Conservation (phyloP, 1,140 invertebrate genomes). For the Drosophila azteca region DNA sequence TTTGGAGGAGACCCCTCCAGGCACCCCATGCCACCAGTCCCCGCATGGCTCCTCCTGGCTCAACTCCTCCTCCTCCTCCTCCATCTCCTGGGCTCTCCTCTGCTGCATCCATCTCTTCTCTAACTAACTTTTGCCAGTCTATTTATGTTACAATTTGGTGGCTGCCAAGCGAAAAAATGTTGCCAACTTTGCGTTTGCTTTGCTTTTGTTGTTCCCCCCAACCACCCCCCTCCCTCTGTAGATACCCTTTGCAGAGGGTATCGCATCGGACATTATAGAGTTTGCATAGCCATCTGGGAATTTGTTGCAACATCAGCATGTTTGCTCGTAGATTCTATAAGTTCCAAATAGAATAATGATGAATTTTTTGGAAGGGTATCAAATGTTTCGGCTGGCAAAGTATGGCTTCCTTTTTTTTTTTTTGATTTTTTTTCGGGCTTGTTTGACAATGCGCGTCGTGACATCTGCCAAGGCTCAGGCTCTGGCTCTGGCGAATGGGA, state of each 20-base stretch:
- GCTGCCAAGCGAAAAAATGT: conserved; percentile 79
- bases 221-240: too few relatives aligned
- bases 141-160: conserved; percentile 81
- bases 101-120: conserved; percentile 23
- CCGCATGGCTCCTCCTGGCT: neutral
- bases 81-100: conserved; percentile 45
- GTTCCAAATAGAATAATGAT: too few relatives aligned
- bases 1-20: conserved; percentile 9
- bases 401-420: conserved; percentile 43
- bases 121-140: conserved; percentile 77
- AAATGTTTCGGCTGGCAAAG: neutral
- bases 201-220: conserved; percentile 16
- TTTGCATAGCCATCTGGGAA: too few relatives aligned
- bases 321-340: too few relatives aligned
- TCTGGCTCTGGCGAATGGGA: neutral
- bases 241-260: neutral
- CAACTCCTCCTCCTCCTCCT: conserved; percentile 6
- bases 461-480: conserved; percentile 70
- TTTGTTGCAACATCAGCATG: too few relatives aligned
- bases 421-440: conserved; percentile 56
- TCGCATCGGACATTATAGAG: neutral
- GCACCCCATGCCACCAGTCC: neutral
- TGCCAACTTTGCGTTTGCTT: conserved; percentile 66
- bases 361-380: too few relatives aligned
- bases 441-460: conserved; percentile 83